Base-by-base conservation (phyloP, 2,113 vertebrate species). In the Saccopteryx leptura region DNA sequence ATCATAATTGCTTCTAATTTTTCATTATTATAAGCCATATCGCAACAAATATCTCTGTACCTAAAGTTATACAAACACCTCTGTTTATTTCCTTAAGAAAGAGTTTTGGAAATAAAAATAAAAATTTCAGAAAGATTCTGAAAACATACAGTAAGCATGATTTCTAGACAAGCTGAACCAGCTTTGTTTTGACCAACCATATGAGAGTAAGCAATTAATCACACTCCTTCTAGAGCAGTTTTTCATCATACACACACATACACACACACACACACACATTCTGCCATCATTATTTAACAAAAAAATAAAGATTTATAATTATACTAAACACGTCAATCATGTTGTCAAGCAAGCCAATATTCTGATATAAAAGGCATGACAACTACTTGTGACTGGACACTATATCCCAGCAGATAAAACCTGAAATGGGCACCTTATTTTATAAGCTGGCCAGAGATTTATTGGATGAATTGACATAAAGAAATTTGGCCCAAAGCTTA, bases 61-160 rank as follows among this genome's bases (percentile, higher is more conserved):
- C 88, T 58, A 61, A 89, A 60, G 3, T 94, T 89, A 72, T 52
- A 6, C 26, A 48, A 96, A 46, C 13, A 87, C 69, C 80, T 92
- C n/a, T 89, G 2, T 46, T 95, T 82, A 92, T 94, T 90, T 83
- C 17, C 15, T 76, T 54, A n/a, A 74, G 61, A 76, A 87, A 94
- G 13, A 66, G 4, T 72, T 60, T 19, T 78, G 26, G 1, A 80
- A 65, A 82, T 52, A 93, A 19, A 93, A 84, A 69, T 66, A 79
- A 94, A 83, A 39, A 84, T 31, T 74, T 78, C 56, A 11, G n/a
- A 83, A 81, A 88, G 24, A 68, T 1, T 85, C 7, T 19, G 88
- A 58, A 85, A 68, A 69, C 11, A 79, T 46, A 31, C 0, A 82
- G 17, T 10, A 91, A 96, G 60, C 24, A 28, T 48, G 2, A 95